These are phyloP conservation scores for Noctua janthina DNA, from an alignment of 2,888 invertebrate genomes.

Conservation along the genomic window DNA sequence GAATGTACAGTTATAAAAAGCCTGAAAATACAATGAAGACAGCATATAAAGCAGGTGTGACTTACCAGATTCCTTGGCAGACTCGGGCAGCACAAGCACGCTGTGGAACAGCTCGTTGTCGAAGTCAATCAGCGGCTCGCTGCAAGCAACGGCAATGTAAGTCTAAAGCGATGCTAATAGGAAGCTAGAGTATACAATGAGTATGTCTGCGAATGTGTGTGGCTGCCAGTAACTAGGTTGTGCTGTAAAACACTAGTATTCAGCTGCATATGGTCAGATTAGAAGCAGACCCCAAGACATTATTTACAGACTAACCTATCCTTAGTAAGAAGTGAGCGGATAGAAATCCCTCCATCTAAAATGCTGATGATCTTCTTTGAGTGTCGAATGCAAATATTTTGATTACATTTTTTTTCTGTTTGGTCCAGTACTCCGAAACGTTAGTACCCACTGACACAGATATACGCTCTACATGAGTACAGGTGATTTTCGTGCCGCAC, in stretches of 20 bases:
- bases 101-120: constrained; percentile 87
- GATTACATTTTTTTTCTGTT: background rate
- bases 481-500: background rate
- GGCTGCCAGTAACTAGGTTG: background rate
- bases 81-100: constrained; percentile 85
- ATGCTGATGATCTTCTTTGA: background rate
- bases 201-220: background rate
- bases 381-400: background rate
- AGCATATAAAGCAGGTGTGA: constrained; percentile 51
- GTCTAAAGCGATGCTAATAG: constrained; percentile 49
- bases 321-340: no score
- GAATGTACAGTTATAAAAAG: background rate
- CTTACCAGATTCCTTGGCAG: constrained; percentile 85
- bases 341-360: background rate
- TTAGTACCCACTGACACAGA: background rate
- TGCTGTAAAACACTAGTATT: background rate
- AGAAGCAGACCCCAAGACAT: background rate
- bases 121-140: constrained; percentile 87
- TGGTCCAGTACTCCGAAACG: background rate
- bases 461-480: background rate
- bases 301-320: background rate
- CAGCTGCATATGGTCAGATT: background rate
- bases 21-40: constrained; percentile 13
- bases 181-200: constrained; percentile 26
- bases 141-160: constrained; percentile 73